Evolutionary conservation across 2,113 vertebrate species (phyloP), one percentile per base, ranked within the genome.

Genomic region (Potamarius usumacintae): DNA sequence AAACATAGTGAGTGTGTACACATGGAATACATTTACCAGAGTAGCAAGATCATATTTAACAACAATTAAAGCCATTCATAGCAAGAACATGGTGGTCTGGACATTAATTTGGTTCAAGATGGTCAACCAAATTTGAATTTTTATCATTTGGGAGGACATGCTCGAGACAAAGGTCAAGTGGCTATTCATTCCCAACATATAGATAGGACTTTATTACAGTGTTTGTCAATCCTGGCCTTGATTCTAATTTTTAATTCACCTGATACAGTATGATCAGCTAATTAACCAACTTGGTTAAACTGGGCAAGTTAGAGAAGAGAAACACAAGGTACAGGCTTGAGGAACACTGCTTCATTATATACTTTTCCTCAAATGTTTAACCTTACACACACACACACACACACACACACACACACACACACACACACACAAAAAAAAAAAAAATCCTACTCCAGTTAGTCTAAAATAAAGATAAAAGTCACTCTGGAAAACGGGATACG

Each of bases 1-100:
- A 91, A 91, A 91, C 90, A 92, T 60, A 52, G 86, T 81, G 67
- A 50, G 82, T 65, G 71, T 67, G 55, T 76, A 86, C 91, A 91
- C 89, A 92, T 89, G 84, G 84, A 89, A 86, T 60, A 6, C 81
- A 86, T 91, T 90, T 90, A 71, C 67, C 78, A 86, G 25, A 86
- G 18, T 34, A 88, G 65, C 30, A 74, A 55, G 58, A 60, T 4
- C 48, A 25, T 74, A 83, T 71, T 91, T 30, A 88, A 79, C 34
- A 87, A 91, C 34, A 87, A 91, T 84, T 80, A 72, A 85, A 57
- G 60, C 57, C 82, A 83, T 83, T 63, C 58, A 30, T 52, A 20
- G 57, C 74, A 78, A 11, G 52, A 86, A 80, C 12, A 42, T 34
- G 52, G 17, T 79, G 7, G 50, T 52, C 77, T 69, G 60, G 27